Percentiles rank a stretch among this genome's conserved stretches.
phyloP scores from a whole-genome alignment of 2,113 vertebrate genomes.

The Chloebia gouldiae region DNA sequence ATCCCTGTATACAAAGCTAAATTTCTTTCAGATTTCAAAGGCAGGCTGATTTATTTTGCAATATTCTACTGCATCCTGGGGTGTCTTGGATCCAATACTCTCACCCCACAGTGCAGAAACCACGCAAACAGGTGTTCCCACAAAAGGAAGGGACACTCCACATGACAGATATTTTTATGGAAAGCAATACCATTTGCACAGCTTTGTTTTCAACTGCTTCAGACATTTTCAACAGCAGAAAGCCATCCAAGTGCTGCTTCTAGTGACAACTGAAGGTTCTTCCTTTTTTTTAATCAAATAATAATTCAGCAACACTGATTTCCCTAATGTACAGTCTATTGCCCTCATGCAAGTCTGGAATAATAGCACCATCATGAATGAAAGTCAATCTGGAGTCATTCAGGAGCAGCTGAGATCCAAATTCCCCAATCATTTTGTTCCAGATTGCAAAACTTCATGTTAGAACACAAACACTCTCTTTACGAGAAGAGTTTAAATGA shows the following conservation, averaged over 20 bases:
- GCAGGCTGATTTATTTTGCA: neutral
- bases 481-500: constrained; percentile 4
- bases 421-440: constrained; percentile 23
- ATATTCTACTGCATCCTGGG: neutral
- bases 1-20: neutral
- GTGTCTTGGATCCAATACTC: neutral
- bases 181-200: neutral
- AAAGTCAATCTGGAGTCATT: constrained; percentile 57
- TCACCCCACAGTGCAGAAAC: constrained; percentile 19
- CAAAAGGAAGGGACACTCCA: neutral
- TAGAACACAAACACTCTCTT: constrained; percentile 24
- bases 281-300: constrained; percentile 26
- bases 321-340: neutral
- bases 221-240: neutral
- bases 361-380: neutral
- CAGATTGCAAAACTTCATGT: constrained; percentile 4
- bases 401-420: constrained; percentile 39
- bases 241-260: neutral
- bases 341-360: neutral
- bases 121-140: constrained; percentile 14
- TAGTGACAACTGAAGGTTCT: neutral
- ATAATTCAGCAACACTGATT: neutral
- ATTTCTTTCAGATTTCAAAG: constrained; percentile 9
- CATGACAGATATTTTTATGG: neutral
- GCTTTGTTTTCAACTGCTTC: constrained; percentile 4